Conservation (phyloP, 2,888 invertebrate species). For the Drosophila robusta region DNA sequence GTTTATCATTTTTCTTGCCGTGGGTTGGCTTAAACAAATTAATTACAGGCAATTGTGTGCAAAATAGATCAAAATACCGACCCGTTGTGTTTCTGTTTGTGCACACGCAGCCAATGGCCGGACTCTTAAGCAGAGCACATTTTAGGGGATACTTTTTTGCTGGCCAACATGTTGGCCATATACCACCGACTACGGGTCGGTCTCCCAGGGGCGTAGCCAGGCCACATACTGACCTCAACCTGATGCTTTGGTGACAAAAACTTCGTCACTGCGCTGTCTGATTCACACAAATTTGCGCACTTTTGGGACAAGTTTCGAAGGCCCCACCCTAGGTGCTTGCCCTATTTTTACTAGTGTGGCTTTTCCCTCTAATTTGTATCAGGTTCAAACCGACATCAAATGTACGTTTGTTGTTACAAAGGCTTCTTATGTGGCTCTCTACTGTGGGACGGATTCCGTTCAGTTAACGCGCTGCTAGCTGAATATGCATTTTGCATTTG, state of each 20-base stretch:
- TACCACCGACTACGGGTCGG: constrained; percentile 18
- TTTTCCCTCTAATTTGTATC: constrained; percentile 51
- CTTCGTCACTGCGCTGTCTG: constrained; percentile 7
- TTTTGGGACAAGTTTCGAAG: constrained; percentile 49
- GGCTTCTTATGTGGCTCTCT: constrained; percentile 15
- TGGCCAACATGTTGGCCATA: constrained; percentile 29
- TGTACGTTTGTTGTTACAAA: constrained; percentile 47
- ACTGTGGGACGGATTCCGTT: constrained; percentile 10
- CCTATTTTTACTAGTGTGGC: constrained; percentile 11
- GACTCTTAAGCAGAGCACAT: constrained; percentile 1
- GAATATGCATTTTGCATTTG: too few species aligned
- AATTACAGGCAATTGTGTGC: constrained; percentile 41
- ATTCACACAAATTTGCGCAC: constrained; percentile 39
- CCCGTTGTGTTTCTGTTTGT: constrained; percentile 12
- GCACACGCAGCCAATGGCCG: constrained; percentile 1
- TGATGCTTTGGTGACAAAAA: constrained; percentile 30
- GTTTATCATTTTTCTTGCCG: constrained; percentile 26
- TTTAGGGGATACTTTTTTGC: constrained; percentile 7
- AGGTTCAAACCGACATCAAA: constrained; percentile 7
- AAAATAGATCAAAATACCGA: constrained; percentile 24
- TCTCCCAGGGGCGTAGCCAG: constrained; percentile 55
- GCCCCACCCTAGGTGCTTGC: constrained; percentile 21
- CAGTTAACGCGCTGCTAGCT: not conserved
- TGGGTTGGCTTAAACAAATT: constrained; percentile 34
- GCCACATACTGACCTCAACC: constrained; percentile 43